Base-by-base conservation (phyloP, 2,113 vertebrate species). In the Calidris pugnax region DNA sequence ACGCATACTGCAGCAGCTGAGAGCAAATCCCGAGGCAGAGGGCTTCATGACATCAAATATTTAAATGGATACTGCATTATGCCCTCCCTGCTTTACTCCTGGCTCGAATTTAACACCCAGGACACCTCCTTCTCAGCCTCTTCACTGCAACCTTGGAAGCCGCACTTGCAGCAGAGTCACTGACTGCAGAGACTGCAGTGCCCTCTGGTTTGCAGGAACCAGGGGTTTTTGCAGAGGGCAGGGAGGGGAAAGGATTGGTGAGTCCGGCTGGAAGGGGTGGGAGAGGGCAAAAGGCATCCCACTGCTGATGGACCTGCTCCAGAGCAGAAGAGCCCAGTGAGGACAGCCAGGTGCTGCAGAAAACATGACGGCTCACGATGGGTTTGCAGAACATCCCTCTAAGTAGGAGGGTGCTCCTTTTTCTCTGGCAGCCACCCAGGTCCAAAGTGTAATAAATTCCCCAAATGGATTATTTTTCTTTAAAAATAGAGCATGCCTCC, bases 401-500 rank as follows among this genome's bases (percentile, higher is more conserved):
- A 43, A 86, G 18, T 23, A 89, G 30, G 16, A 68, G 14, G 57
- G 45, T 0, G 0, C 55, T 76, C 35, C 48, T 50, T 89, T 67
- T 66, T 18, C 62, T 69, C 74, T 69, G 95, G 88, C 72, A 90
- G 39, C 45, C 55, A 57, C 10, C 73, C 80, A 80, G 37, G 16
- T 41, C 53, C 66, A n/a, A 85, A 82, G 32, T 62, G 41, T 41
- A 87, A 87, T 67, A 89, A 87, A 93, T 20, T 35, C 68, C 47
- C 15, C 0, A 79, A 85, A 95, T 43, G 5, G 66, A 90, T 89
- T 82, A 2, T 85, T 93, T 89, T 89, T 51, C 67, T 85, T 92
- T 87, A 80, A 91, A 97, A 95, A 96, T 95, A 85, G 84, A 87
- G 37, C 62, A 30, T 23, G 12, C 4, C 4, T 15, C 68, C 84